Conservation (phyloP, 2,797 vertebrate genomes). For the Siniperca obscura region DNA sequence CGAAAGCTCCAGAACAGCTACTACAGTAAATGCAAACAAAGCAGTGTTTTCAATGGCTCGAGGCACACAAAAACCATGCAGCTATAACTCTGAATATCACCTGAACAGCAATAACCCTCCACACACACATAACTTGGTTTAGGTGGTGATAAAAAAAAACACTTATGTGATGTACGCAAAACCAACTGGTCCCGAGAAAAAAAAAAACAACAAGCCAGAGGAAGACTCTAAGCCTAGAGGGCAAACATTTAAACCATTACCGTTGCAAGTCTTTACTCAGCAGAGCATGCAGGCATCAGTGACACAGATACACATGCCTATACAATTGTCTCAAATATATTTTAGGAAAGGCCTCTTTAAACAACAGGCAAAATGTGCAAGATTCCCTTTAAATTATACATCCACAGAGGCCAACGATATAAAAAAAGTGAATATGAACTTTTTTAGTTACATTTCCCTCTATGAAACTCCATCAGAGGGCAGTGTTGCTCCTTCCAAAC, state of each 20-base stretch:
- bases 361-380: not conserved
- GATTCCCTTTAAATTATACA: not conserved
- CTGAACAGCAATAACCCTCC: not conserved
- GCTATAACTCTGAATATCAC: not conserved
- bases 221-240: too few species aligned
- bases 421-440: not conserved
- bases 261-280: not conserved
- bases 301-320: not conserved
- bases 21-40: not conserved
- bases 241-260: not conserved
- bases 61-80: not conserved
- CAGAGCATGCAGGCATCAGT: not conserved
- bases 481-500: conserved; percentile 47
- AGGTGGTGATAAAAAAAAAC: not conserved
- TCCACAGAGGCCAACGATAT: not conserved
- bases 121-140: not conserved
- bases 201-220: not conserved
- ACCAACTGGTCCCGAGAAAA: not conserved
- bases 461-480: conserved; percentile 49
- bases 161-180: not conserved
- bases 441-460: not conserved
- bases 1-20: not conserved
- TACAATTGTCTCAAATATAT: not conserved
- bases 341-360: not conserved
- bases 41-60: not conserved